A percentile compares a stretch with the other conserved stretches of the same genome.
These are phyloP conservation scores for Thaumetopoea pityocampa DNA, from an alignment of 1,140 invertebrate species.

Conservation along the genomic window DNA sequence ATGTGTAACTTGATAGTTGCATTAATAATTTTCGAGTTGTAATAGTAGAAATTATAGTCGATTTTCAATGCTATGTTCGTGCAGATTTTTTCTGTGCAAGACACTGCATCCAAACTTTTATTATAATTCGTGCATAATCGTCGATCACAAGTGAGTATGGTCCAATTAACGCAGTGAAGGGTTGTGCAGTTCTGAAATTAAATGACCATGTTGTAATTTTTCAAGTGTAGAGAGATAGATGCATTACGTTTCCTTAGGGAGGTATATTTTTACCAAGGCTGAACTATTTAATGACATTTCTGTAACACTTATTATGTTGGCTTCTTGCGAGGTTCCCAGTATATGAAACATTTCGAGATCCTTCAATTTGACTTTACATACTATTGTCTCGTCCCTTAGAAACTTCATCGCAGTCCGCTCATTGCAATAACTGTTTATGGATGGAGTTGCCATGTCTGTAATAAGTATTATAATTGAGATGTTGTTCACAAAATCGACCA, in stretches of 20 bases:
- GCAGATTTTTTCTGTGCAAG: constrained; percentile 40
- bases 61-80: constrained; percentile 42
- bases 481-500: neutral
- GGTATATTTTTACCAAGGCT: constrained; percentile 30
- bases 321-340: constrained; percentile 29
- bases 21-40: constrained; percentile 39
- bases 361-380: constrained; percentile 48
- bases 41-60: constrained; percentile 50
- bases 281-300: constrained; percentile 29
- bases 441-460: constrained; percentile 42
- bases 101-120: constrained; percentile 37
- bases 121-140: constrained; percentile 36
- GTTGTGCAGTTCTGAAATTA: constrained; percentile 58
- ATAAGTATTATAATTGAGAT: constrained; percentile 13
- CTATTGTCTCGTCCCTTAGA: constrained; percentile 47
- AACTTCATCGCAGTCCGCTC: constrained; percentile 43
- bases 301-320: constrained; percentile 37
- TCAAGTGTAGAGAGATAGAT: neutral
- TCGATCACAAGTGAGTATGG: constrained; percentile 35
- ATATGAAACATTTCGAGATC: constrained; percentile 56
- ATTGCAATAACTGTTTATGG: constrained; percentile 51
- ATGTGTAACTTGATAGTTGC: constrained; percentile 41
- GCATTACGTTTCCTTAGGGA: neutral
- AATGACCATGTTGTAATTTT: no score
- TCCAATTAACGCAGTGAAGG: constrained; percentile 52